Conservation (phyloP, 2,113 vertebrate genomes). For the Gorilla gorilla region DNA sequence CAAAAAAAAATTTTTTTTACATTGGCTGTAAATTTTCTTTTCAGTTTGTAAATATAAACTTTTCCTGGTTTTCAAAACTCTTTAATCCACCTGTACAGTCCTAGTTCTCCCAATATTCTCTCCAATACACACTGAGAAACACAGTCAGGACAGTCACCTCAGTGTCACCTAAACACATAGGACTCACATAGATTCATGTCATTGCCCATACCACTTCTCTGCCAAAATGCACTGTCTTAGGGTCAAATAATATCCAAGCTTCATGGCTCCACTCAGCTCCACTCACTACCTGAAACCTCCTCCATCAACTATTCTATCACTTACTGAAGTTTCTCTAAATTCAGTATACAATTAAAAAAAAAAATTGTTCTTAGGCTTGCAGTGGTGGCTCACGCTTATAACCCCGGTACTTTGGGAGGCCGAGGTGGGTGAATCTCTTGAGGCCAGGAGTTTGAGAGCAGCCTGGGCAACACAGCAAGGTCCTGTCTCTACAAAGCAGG, state of each 20-base stretch:
- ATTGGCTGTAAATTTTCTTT: background rate
- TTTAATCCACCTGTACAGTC: background rate
- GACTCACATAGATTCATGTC: background rate
- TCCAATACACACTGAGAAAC: background rate
- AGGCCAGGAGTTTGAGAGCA: too few relatives aligned
- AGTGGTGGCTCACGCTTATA: too few relatives aligned
- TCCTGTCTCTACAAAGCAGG: too few relatives aligned
- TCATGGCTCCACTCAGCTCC: background rate
- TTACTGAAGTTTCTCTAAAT: background rate
- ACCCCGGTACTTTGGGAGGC: too few relatives aligned
- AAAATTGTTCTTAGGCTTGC: too few relatives aligned
- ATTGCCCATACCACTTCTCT: background rate
- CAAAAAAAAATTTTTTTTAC: background rate
- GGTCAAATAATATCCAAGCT: background rate
- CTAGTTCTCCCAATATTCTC: background rate
- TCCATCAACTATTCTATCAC: background rate
- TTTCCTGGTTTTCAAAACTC: conserved; percentile 13
- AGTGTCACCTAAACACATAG: background rate
- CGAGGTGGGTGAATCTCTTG: too few relatives aligned
- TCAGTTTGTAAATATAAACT: background rate
- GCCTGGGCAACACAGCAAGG: too few relatives aligned
- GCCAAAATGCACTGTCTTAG: background rate
- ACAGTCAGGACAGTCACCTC: background rate
- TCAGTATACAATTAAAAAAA: background rate
- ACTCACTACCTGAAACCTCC: background rate